Conservation (phyloP, 2,888 invertebrate species). For the Smittia aterrima region DNA sequence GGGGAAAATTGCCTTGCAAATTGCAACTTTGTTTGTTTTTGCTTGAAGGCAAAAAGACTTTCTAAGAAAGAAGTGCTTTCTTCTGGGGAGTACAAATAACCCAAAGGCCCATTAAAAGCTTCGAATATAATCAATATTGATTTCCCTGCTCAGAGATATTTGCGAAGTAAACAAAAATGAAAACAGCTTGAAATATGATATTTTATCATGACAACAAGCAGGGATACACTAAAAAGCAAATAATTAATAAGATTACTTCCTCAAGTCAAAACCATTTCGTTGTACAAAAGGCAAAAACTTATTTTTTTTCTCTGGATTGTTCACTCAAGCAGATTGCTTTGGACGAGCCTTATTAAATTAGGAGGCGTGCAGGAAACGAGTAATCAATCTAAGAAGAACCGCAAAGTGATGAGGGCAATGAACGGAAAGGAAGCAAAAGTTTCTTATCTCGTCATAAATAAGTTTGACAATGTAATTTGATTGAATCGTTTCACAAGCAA, state of each 20-base stretch:
- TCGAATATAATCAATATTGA: slow-evolving; percentile 7
- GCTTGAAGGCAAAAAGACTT: background rate
- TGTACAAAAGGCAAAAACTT: no score
- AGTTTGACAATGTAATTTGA: background rate
- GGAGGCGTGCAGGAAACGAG: background rate
- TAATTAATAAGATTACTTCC: background rate
- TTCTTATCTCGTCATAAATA: background rate
- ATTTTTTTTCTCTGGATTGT: no score
- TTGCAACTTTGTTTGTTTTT: background rate
- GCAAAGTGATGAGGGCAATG: background rate
- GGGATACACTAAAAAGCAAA: background rate
- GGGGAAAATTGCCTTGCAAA: background rate
- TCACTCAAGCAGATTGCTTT: background rate
- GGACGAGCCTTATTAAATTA: background rate
- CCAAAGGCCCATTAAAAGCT: background rate
- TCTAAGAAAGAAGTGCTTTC: no score
- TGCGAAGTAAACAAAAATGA: background rate
- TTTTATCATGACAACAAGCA: background rate
- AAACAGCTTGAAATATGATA: background rate
- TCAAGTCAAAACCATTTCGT: no score
- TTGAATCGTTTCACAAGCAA: no score
- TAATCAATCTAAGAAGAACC: background rate
- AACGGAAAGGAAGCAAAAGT: background rate
- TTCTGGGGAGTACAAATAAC: no score
- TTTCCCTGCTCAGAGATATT: background rate